These are phyloP conservation scores for Clarias magur DNA, from an alignment of 2,113 vertebrate species.

Conservation along the genomic window DNA sequence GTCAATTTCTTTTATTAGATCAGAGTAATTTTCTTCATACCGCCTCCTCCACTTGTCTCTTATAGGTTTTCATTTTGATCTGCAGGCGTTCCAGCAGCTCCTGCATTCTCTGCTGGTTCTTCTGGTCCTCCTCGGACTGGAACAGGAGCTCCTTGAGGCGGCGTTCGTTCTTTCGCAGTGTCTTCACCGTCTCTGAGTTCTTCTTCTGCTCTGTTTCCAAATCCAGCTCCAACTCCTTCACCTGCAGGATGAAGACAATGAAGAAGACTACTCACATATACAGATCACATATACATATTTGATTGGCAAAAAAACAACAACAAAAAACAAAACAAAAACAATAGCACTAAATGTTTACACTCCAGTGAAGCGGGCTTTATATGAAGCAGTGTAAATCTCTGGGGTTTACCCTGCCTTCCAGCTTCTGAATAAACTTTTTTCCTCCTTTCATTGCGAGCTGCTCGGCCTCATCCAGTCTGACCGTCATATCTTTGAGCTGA, in stretches of 20 bases:
- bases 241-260: conserved; percentile 55
- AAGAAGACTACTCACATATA: background rate
- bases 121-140: conserved; percentile 81
- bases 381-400: background rate
- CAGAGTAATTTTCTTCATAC: conserved; percentile 53
- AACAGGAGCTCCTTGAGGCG: conserved; percentile 80
- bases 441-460: conserved; percentile 77
- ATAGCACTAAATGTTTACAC: background rate
- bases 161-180: conserved; percentile 76
- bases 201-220: conserved; percentile 77
- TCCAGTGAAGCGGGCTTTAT: background rate
- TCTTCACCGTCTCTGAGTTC: conserved; percentile 75
- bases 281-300: background rate
- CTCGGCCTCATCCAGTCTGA: conserved; percentile 75
- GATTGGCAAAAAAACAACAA: background rate
- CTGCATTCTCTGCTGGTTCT: conserved; percentile 79
- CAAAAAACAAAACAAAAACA: background rate
- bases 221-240: conserved; percentile 77
- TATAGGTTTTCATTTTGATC: conserved; percentile 81
- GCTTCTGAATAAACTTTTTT: conserved; percentile 79
- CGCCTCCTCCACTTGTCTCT: conserved; percentile 81
- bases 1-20: background rate
- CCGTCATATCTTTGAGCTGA: conserved; percentile 74
- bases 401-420: conserved; percentile 72
- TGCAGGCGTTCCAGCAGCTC: conserved; percentile 79